phyloP scores from a whole-genome alignment of 1,140 invertebrate genomes.

The Brachionus sp. region DNA sequence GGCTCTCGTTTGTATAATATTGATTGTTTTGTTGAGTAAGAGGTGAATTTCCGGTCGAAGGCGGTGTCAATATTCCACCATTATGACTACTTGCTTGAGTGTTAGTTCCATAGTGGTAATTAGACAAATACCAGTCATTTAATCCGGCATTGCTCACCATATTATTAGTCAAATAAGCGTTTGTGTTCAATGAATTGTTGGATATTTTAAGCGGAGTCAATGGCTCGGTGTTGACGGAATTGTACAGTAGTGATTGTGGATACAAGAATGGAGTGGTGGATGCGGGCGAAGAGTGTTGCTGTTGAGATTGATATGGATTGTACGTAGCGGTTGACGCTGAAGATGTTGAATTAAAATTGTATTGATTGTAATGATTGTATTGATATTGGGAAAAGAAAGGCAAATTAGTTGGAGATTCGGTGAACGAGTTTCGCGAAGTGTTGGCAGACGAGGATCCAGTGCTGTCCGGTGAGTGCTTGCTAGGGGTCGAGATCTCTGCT shows the following conservation, averaged over 20 bases:
- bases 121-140: constrained; percentile 40
- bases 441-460: neutral
- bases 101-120: neutral
- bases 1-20: neutral
- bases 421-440: constrained; percentile 21
- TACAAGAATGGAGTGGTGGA: neutral
- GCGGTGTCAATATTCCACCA: constrained; percentile 37
- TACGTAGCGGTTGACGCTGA: neutral
- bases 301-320: constrained; percentile 3
- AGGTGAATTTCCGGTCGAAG: constrained; percentile 44
- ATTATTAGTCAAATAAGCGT: neutral
- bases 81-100: neutral
- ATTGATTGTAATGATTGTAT: constrained; percentile 12
- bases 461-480: neutral
- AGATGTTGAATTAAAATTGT: neutral
- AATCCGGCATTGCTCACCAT: neutral
- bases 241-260: constrained; percentile 1
- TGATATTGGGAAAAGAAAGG: constrained; percentile 33
- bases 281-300: neutral
- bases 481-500: neutral
- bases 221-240: neutral
- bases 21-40: neutral
- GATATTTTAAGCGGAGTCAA: constrained; percentile 31
- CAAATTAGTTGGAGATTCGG: constrained; percentile 14
- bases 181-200: neutral